phyloP scores from a whole-genome alignment of 2,888 invertebrate genomes.

The Pherbina coryleti region DNA sequence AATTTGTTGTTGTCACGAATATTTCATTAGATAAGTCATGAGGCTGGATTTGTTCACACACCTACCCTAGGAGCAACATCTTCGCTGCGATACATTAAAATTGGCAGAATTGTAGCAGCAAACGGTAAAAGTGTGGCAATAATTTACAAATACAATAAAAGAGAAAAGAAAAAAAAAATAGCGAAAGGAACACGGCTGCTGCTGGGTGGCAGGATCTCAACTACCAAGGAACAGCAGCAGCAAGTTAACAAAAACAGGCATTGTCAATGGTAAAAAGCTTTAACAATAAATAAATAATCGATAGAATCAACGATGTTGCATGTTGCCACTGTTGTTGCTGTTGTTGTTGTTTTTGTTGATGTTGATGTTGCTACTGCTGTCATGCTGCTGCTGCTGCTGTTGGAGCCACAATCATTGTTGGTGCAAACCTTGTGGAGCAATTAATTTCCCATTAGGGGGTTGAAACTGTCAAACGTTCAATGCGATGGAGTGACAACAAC shows the following conservation, averaged over 20 bases:
- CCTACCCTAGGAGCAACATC: neutral
- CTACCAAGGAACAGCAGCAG: slow-evolving; percentile 26
- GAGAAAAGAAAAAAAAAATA: neutral
- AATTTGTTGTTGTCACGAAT: slow-evolving; percentile 28
- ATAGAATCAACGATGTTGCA: slow-evolving; percentile 42
- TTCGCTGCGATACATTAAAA: too few relatives aligned
- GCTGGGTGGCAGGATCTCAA: neutral
- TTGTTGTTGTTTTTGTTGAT: neutral
- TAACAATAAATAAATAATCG: slow-evolving; percentile 54
- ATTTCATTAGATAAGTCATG: slow-evolving; percentile 26
- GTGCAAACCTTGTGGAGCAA: slow-evolving; percentile 47
- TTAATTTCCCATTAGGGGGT: slow-evolving; percentile 52
- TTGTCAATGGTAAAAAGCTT: slow-evolving; percentile 50
- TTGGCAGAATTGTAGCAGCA: neutral
- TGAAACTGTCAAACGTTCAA: slow-evolving; percentile 44
- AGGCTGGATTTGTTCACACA: neutral
- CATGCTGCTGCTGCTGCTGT: slow-evolving; percentile 4
- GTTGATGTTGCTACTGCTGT: neutral
- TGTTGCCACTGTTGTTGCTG: neutral
- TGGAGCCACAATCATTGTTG: slow-evolving; percentile 4
- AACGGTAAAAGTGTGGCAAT: slow-evolving; percentile 7
- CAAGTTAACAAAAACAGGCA: slow-evolving; percentile 27
- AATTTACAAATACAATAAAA: neutral
- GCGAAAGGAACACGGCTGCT: neutral
- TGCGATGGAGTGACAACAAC: slow-evolving; percentile 30